phyloP scores from a whole-genome alignment of 2,113 vertebrate species.

The Eretmochelys imbricata region DNA sequence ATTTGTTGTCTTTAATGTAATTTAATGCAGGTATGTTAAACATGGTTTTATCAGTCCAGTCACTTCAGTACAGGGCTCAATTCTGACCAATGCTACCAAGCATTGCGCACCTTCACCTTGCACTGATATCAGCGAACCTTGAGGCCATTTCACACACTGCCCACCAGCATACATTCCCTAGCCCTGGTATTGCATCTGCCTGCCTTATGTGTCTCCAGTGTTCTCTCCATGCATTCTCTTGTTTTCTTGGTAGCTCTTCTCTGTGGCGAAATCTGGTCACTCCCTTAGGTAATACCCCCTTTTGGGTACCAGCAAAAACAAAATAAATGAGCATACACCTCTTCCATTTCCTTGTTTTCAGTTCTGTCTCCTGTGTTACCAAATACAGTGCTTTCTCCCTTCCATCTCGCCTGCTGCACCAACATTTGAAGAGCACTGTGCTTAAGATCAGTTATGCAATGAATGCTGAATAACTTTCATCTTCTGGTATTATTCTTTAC shows the following conservation, averaged over 20 bases:
- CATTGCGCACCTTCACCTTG: background rate
- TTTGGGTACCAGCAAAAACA: background rate
- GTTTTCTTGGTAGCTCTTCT: background rate
- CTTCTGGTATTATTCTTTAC: fast-evolving
- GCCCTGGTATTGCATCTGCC: background rate
- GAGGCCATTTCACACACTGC: background rate
- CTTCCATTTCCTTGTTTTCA: background rate
- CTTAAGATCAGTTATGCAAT: fast-evolving
- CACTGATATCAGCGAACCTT: conserved; percentile 32
- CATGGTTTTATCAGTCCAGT: too few relatives aligned
- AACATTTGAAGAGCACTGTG: background rate
- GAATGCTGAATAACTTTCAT: background rate
- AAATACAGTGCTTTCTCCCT: background rate
- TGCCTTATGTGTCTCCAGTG: background rate
- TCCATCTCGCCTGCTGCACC: background rate
- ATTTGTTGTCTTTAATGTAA: background rate
- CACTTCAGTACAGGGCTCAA: too few relatives aligned
- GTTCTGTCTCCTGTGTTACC: background rate
- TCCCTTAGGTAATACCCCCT: background rate
- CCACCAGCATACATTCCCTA: background rate
- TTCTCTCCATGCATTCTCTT: background rate
- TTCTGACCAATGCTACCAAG: background rate
- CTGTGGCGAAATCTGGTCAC: background rate
- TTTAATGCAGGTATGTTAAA: background rate
- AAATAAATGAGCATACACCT: background rate